Conservation (phyloP, 2,888 invertebrate genomes). For the Rhagonycha fulva region DNA sequence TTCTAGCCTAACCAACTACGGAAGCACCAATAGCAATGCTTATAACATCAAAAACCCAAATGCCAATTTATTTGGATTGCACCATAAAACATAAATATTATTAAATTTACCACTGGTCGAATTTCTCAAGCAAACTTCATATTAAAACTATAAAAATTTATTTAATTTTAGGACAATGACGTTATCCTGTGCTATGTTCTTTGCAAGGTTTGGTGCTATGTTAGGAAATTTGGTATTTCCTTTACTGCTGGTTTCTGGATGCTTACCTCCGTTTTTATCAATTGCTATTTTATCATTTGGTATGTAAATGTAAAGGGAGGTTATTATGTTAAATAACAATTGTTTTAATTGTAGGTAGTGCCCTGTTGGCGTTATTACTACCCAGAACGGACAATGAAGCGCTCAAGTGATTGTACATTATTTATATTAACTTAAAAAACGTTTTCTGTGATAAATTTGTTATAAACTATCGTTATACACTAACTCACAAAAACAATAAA, state of each 20-base stretch:
- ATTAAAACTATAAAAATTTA: background rate
- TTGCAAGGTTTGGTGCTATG: slow-evolving; percentile 71
- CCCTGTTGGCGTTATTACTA: slow-evolving; percentile 28
- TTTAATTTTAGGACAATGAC: slow-evolving; percentile 68
- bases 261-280: slow-evolving; percentile 73
- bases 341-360: slow-evolving; percentile 32
- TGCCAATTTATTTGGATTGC: too few relatives aligned
- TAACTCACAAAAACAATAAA: background rate
- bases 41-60: too few relatives aligned
- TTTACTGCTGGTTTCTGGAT: slow-evolving; percentile 67
- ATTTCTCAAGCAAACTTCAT: too few relatives aligned
- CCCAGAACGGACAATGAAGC: slow-evolving; percentile 39
- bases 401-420: slow-evolving; percentile 21
- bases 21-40: too few relatives aligned
- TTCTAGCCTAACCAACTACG: too few relatives aligned
- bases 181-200: slow-evolving; percentile 72
- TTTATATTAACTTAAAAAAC: background rate
- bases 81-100: too few relatives aligned
- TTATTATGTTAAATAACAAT: background rate
- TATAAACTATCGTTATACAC: background rate
- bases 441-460: background rate
- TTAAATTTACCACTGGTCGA: too few relatives aligned
- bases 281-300: slow-evolving; percentile 66
- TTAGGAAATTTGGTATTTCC: slow-evolving; percentile 75
- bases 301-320: slow-evolving; percentile 46